phyloP scores from a whole-genome alignment of 2,797 vertebrate genomes.

The Channallabes apus region DNA sequence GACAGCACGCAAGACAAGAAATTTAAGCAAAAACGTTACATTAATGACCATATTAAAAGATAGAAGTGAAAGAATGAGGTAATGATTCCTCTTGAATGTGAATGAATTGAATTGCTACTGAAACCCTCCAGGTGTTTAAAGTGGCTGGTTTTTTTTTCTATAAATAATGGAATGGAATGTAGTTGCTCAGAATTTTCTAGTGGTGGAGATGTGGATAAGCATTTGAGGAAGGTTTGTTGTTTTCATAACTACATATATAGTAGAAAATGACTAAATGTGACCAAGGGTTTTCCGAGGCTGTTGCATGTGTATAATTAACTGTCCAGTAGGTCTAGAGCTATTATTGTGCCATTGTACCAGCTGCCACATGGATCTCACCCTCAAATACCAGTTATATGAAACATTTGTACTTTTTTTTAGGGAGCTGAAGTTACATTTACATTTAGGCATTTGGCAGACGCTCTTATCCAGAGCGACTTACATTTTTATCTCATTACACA shows the following conservation, averaged over 20 bases:
- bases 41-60: no score
- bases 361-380: background rate
- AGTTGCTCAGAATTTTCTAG: background rate
- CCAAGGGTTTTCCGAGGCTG: background rate
- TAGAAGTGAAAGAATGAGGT: no score
- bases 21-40: no score
- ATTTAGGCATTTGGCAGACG: no score
- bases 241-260: background rate
- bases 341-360: background rate
- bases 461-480: no score
- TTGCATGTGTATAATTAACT: conserved; percentile 2
- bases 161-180: background rate
- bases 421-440: background rate
- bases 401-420: background rate
- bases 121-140: background rate
- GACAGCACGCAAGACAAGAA: no score
- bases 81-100: no score
- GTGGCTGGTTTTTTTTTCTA: background rate
- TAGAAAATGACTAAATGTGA: background rate
- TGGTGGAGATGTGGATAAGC: background rate
- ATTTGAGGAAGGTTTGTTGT: background rate
- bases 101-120: no score
- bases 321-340: background rate
- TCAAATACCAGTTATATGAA: background rate
- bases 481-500: no score